Conservation (phyloP, 2,888 invertebrate species). For the Sialis fuliginosa region DNA sequence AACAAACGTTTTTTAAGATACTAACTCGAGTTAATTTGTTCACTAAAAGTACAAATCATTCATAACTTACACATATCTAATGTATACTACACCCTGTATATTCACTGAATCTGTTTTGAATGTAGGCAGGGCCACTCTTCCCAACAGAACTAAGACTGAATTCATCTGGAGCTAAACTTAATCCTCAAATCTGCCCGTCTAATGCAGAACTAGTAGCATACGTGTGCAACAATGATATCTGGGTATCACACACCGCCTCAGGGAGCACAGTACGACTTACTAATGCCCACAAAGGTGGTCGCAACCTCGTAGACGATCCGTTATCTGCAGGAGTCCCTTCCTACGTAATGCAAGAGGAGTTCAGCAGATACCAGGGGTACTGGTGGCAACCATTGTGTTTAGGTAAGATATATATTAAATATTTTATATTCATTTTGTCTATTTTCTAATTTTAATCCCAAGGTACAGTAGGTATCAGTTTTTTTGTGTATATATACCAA, state of each 20-base stretch:
- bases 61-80: too few relatives aligned
- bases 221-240: conserved; percentile 78
- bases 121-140: conserved; percentile 40
- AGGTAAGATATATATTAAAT: conserved; percentile 24
- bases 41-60: too few relatives aligned
- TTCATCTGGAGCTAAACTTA: conserved; percentile 49
- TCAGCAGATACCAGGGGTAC: conserved; percentile 87
- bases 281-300: conserved; percentile 47
- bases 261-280: conserved; percentile 56
- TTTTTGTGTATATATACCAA: too few relatives aligned
- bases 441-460: too few relatives aligned
- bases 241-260: conserved; percentile 55
- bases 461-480: too few relatives aligned
- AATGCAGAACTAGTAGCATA: conserved; percentile 73
- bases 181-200: conserved; percentile 69
- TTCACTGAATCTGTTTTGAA: too few relatives aligned
- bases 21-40: too few relatives aligned
- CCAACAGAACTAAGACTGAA: conserved; percentile 49
- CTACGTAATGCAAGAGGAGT: conserved; percentile 97
- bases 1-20: too few relatives aligned
- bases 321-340: conserved; percentile 89
- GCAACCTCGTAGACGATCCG: conserved; percentile 62
- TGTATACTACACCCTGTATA: too few relatives aligned
- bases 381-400: conserved; percentile 88
- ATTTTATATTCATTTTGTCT: too few relatives aligned